phyloP scores from a whole-genome alignment of 2,888 invertebrate genomes.

The Cerastis leucographa region DNA sequence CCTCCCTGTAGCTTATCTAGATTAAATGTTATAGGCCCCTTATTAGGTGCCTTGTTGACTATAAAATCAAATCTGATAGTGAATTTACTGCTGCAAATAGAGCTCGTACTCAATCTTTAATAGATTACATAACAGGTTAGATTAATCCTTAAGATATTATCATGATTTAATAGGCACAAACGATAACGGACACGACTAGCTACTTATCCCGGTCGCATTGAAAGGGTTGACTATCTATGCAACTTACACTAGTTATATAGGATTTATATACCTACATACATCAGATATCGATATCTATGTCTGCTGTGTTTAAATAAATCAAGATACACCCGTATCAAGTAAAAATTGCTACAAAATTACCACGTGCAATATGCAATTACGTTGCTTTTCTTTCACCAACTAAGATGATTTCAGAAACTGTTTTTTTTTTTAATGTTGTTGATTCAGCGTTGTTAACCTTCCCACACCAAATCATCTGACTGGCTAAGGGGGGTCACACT shows the following conservation, averaged over 20 bases:
- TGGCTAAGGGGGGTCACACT: neutral
- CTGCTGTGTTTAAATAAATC: neutral
- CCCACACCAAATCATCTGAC: neutral
- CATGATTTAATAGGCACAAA: constrained; percentile 23
- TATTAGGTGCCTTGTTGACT: neutral
- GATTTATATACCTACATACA: too few species aligned
- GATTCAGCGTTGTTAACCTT: neutral
- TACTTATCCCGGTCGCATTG: constrained; percentile 5
- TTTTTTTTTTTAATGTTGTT: neutral
- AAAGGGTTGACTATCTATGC: neutral
- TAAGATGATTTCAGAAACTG: neutral
- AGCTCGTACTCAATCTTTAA: neutral
- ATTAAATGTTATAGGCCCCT: neutral
- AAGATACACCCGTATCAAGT: too few species aligned
- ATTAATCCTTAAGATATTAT: constrained; percentile 11
- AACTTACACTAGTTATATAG: neutral
- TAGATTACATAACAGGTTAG: constrained; percentile 18
- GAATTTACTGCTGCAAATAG: constrained; percentile 1
- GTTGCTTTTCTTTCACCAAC: neutral
- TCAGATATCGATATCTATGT: too few species aligned
- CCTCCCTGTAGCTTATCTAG: neutral
- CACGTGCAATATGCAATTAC: neutral
- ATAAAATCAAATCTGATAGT: neutral
- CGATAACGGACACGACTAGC: constrained; percentile 5
- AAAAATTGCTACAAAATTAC: neutral